phyloP scores from a whole-genome alignment of 2,113 vertebrate species.

The Galbula dea region DNA sequence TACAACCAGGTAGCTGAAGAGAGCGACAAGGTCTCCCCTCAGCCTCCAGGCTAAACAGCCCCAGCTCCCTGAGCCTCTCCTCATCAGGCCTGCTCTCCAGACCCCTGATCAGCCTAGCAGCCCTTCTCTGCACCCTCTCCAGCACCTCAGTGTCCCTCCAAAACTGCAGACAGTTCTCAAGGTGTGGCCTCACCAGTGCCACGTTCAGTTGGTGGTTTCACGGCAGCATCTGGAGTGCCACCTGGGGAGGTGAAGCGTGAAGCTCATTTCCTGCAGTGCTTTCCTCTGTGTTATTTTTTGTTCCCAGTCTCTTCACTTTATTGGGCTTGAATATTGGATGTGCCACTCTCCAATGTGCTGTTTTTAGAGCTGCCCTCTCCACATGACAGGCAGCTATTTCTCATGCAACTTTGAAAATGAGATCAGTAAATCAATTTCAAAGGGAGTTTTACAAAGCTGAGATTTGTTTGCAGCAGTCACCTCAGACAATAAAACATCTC shows the following conservation, averaged over 20 bases:
- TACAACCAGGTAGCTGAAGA: no score
- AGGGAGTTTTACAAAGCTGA: neutral
- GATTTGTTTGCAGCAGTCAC: slow-evolving; percentile 4
- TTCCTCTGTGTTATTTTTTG: neutral
- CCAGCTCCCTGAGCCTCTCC: no score
- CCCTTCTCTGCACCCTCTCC: no score
- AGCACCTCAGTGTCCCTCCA: no score
- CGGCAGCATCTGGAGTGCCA: neutral
- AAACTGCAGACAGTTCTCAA: no score
- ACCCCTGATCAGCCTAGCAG: no score
- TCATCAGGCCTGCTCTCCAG: no score
- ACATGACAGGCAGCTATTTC: slow-evolving; percentile 1
- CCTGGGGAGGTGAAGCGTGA: neutral
- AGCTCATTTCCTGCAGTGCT: neutral
- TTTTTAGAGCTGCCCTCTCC: neutral
- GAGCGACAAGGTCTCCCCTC: no score
- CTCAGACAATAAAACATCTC: neutral
- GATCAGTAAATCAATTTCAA: slow-evolving; percentile 14
- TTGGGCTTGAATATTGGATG: neutral
- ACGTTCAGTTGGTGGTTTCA: neutral
- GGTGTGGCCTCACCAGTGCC: no score
- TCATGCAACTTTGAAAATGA: neutral
- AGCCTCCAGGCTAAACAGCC: no score
- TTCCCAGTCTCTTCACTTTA: neutral
- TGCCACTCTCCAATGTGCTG: neutral